phyloP scores from a whole-genome alignment of 2,797 vertebrate species.

The Rousettus madagascariensis region DNA sequence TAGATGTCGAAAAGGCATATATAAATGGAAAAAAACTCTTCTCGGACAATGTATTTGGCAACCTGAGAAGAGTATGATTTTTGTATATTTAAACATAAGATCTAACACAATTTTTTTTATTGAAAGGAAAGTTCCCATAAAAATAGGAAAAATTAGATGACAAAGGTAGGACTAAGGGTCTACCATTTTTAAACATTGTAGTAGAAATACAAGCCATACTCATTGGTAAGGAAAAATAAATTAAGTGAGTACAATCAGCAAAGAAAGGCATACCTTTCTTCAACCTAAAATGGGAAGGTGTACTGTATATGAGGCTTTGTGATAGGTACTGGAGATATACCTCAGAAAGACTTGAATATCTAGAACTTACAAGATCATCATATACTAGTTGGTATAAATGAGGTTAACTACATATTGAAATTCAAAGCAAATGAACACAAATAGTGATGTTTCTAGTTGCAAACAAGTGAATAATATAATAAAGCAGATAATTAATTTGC shows the following conservation, averaged over 20 bases:
- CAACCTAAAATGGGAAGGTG: neutral
- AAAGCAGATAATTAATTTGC: slow-evolving; percentile 40
- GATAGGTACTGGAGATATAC: neutral
- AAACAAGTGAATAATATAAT: slow-evolving; percentile 46
- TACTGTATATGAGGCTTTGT: neutral
- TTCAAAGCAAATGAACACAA: slow-evolving; percentile 7
- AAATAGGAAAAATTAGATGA: slow-evolving; percentile 20
- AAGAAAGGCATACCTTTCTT: neutral
- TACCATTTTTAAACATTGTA: neutral
- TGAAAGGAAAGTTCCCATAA: slow-evolving; percentile 22
- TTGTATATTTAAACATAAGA: slow-evolving; percentile 13
- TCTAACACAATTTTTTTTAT: neutral
- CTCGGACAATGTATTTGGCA: neutral
- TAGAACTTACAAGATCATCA: neutral
- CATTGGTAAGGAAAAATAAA: slow-evolving; percentile 45
- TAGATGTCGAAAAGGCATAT: neutral
- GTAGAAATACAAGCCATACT: slow-evolving; percentile 9
- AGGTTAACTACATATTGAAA: neutral
- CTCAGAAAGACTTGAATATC: neutral
- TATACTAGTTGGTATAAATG: neutral
- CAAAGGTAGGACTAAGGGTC: neutral
- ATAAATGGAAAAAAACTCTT: neutral
- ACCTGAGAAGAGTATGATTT: neutral
- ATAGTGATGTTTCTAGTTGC: neutral
- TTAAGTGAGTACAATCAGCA: neutral